A percentile compares a stretch with the other conserved stretches of the same genome.
These are phyloP conservation scores for Dioctria rufipes DNA, from an alignment of 2,888 invertebrate genomes.

Conservation along the genomic window DNA sequence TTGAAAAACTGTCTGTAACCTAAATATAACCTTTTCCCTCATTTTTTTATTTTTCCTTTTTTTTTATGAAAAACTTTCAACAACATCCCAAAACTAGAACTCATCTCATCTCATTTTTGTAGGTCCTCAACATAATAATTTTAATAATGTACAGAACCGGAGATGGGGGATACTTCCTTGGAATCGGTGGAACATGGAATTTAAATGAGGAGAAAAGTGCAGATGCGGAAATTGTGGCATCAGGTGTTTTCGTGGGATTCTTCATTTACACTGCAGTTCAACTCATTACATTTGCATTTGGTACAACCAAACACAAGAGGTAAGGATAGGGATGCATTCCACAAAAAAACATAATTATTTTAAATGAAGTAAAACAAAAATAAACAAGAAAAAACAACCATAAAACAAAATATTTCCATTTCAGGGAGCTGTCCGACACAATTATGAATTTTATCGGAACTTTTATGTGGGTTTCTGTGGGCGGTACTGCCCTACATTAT, in stretches of 20 bases:
- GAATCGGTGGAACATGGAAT: slow-evolving; percentile 92
- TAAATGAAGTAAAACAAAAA: neutral
- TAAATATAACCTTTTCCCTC: too few species aligned
- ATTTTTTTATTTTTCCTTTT: too few species aligned
- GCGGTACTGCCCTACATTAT: slow-evolving; percentile 89
- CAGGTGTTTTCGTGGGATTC: slow-evolving; percentile 89
- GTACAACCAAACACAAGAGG: slow-evolving; percentile 84
- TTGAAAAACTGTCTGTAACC: too few species aligned
- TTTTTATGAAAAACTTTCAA: too few species aligned
- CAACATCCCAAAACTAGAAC: too few species aligned
- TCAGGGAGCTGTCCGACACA: slow-evolving; percentile 83
- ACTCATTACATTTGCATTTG: slow-evolving; percentile 82
- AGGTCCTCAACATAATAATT: slow-evolving; percentile 88
- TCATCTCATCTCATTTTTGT: slow-evolving; percentile 56
- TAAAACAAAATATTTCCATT: slow-evolving; percentile 22
- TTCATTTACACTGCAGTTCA: slow-evolving; percentile 87
- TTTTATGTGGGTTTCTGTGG: slow-evolving; percentile 88
- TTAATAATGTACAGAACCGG: slow-evolving; percentile 87
- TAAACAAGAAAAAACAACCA: neutral
- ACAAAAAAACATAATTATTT: neutral
- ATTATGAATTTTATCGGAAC: slow-evolving; percentile 91
- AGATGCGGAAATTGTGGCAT: slow-evolving; percentile 90
- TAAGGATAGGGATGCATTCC: slow-evolving; percentile 64
- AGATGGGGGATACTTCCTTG: slow-evolving; percentile 86
- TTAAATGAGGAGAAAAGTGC: slow-evolving; percentile 90